These are phyloP conservation scores for Oryzias dopingdopingensis DNA, from an alignment of 2,797 vertebrate genomes.

Conservation along the genomic window DNA sequence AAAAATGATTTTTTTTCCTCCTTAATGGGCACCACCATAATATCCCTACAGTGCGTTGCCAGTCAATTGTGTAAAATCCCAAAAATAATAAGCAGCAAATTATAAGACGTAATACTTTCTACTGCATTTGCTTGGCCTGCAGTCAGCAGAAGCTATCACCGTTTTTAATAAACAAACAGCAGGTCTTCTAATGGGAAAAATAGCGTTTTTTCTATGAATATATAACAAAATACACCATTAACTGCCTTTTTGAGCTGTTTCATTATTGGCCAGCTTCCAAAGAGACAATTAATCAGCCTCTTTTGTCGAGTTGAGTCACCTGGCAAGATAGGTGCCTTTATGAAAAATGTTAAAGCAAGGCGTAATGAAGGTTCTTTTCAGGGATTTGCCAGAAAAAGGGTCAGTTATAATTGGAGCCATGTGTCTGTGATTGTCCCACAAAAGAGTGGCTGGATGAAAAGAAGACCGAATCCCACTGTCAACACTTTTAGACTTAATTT, in stretches of 20 bases:
- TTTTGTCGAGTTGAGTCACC: constrained; percentile 73
- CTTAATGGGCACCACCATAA: constrained; percentile 33
- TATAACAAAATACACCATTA: constrained; percentile 64
- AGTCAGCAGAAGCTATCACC: constrained; percentile 52
- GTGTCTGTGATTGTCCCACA: constrained; percentile 48
- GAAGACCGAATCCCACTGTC: constrained; percentile 43
- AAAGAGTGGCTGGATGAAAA: constrained; percentile 38
- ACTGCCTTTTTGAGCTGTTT: constrained; percentile 69
- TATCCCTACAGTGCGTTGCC: constrained; percentile 6
- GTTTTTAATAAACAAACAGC: constrained; percentile 63
- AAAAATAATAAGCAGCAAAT: constrained; percentile 32
- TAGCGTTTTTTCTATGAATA: constrained; percentile 41
- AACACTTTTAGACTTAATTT: constrained; percentile 18
- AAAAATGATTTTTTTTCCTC: constrained; percentile 23
- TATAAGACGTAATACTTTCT: constrained; percentile 35
- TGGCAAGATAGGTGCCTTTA: constrained; percentile 69
- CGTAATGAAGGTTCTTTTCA: constrained; percentile 69
- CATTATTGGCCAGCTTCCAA: constrained; percentile 70
- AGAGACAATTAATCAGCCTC: constrained; percentile 77
- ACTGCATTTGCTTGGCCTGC: constrained; percentile 40
- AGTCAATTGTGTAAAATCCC: constrained; percentile 20
- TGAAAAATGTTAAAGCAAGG: constrained; percentile 66
- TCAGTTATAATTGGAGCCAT: constrained; percentile 61
- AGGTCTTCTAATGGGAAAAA: constrained; percentile 50
- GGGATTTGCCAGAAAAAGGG: constrained; percentile 50